Evolutionary conservation across 1,140 invertebrate genomes (phyloP), one percentile per base, ranked within the genome.

Genomic region (Drosophila malerkotliana): DNA sequence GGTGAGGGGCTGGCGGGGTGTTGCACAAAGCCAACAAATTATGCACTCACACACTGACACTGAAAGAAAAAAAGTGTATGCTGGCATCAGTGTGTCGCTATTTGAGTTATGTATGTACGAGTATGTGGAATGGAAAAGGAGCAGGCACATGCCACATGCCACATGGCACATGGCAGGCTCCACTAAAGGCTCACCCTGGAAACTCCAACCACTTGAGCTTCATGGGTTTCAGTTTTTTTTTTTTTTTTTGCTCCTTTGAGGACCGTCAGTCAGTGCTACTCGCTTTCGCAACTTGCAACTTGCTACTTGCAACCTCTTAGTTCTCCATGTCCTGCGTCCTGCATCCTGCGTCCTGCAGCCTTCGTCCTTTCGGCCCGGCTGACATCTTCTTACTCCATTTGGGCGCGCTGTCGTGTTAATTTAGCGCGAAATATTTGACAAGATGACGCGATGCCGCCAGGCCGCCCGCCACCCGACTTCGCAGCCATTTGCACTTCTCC

Each of bases 341-440:
- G 18, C 1, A 15, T 18, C 41, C 39, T 39, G 60, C 34, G 64
- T 45, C 66, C 34, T 41, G 44, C 53, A 41, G 18, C 44, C 56
- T 66, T 32, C 54, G 47, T 58, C 53, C 52, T 67, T 55, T 72
- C 59, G 67, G 72, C 57, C 71, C 72, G 77, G 30, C 75, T 79
- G 75, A 75, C 75, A 83, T 83, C 80, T 87, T 87, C 82, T 87
- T 87, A 72, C 82, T 87, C 82, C 82, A 87, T 85, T 85, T 85
- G 82, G 82, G 78, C 82, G 82, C 71, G 69, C 82, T 85, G 82
- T 85, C 82, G 82, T 85, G 82, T 85, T 85, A 85, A 85, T 85
- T 85, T 85, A 87, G 82, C 82, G 82, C 82, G 82, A 85, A 85
- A 85, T 85, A 85, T 85, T 85, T 85, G 82, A 87, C 82, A 85